phyloP scores from a whole-genome alignment of 2,797 vertebrate genomes.

The Gadopsis bispinosus region DNA sequence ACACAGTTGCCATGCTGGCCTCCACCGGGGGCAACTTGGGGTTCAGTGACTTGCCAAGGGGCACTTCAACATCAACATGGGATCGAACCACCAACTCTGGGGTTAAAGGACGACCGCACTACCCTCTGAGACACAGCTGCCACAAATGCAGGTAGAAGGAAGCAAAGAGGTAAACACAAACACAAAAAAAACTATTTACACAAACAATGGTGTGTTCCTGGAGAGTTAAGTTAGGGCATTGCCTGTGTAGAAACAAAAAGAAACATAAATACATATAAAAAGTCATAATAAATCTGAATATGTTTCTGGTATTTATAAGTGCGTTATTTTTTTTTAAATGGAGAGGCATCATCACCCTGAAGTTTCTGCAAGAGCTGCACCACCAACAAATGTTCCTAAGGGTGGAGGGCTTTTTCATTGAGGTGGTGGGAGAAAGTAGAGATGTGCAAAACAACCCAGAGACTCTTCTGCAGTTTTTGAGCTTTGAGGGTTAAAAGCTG shows the following conservation, averaged over 20 bases:
- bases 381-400: constrained; percentile 35
- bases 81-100: no score
- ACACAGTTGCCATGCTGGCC: no score
- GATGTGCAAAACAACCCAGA: constrained; percentile 33
- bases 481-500: constrained; percentile 22
- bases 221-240: constrained; percentile 21
- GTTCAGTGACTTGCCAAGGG: no score
- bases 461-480: constrained; percentile 28
- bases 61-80: no score
- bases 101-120: no score
- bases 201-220: constrained; percentile 36
- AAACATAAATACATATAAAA: constrained; percentile 74
- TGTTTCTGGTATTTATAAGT: constrained; percentile 56
- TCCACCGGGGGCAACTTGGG: no score
- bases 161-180: constrained; percentile 47
- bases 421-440: constrained; percentile 33
- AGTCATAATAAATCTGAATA: constrained; percentile 67
- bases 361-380: constrained; percentile 38
- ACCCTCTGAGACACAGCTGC: no score
- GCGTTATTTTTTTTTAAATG: constrained; percentile 45
- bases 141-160: constrained; percentile 3
- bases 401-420: constrained; percentile 41
- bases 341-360: constrained; percentile 68
- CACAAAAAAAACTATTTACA: constrained; percentile 56
- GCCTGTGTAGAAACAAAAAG: constrained; percentile 53